Conservation (phyloP, 1,140 invertebrate species). For the Heliothis virescens region DNA sequence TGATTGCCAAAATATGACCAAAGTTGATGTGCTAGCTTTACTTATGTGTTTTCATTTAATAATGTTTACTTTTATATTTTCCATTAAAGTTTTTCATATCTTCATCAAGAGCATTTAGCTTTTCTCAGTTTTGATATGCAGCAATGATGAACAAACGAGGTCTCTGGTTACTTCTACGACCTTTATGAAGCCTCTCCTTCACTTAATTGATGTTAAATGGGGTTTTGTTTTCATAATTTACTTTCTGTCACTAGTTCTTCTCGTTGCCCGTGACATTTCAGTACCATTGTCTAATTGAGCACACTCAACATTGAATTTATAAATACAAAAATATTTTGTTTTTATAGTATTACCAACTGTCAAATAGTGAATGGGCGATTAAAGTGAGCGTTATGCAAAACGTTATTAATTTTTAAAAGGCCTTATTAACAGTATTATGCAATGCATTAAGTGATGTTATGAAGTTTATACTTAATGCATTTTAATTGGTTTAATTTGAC, state of each 20-base stretch:
- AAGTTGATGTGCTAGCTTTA: too few species aligned
- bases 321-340: neutral
- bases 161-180: too few species aligned
- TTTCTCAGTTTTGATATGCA: too few species aligned
- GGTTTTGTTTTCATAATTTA: slow-evolving; percentile 13
- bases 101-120: too few species aligned
- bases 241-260: slow-evolving; percentile 7
- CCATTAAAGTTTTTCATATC: too few species aligned
- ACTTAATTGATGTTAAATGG: too few species aligned
- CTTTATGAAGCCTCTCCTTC: too few species aligned
- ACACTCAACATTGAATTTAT: slow-evolving; percentile 9
- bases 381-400: slow-evolving; percentile 27
- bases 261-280: slow-evolving; percentile 25
- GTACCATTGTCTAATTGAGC: neutral
- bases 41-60: too few species aligned
- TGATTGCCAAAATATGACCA: too few species aligned
- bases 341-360: slow-evolving; percentile 18
- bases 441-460: slow-evolving; percentile 16
- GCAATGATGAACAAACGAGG: too few species aligned
- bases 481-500: neutral
- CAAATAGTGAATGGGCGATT: slow-evolving; percentile 31
- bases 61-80: too few species aligned
- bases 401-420: slow-evolving; percentile 34
- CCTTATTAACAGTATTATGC: slow-evolving; percentile 11
- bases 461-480: slow-evolving; percentile 17